Conservation (phyloP, 1,140 invertebrate species). For the Antheraea pernyi region DNA sequence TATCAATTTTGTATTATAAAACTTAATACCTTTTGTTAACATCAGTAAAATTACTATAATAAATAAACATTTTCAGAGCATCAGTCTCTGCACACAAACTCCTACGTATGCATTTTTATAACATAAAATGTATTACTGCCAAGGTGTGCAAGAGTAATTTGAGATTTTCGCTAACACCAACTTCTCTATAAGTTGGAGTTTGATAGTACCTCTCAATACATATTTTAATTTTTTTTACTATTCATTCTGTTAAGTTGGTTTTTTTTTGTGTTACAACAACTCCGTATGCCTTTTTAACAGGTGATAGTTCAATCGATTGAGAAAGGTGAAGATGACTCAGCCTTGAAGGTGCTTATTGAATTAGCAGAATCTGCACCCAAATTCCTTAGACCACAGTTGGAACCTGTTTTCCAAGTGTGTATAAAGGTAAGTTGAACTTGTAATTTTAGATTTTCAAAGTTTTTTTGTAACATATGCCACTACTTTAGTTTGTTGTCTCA, state of each 20-base stretch:
- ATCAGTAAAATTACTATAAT: no score
- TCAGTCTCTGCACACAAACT: slow-evolving; percentile 44
- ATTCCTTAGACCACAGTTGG: slow-evolving; percentile 92
- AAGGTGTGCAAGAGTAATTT: slow-evolving; percentile 42
- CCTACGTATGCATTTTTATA: slow-evolving; percentile 20
- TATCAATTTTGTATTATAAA: no score
- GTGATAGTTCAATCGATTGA: slow-evolving; percentile 89
- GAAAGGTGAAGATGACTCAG: slow-evolving; percentile 92
- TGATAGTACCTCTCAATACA: slow-evolving; percentile 68
- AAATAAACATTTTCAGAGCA: not conserved
- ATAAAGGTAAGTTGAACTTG: slow-evolving; percentile 84
- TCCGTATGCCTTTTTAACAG: slow-evolving; percentile 55
- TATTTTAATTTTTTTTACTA: not conserved
- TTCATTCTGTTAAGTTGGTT: not conserved
- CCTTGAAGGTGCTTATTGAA: slow-evolving; percentile 96
- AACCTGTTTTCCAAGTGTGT: slow-evolving; percentile 93
- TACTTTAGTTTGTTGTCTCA: no score
- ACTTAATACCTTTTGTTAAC: no score
- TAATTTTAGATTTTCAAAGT: not conserved
- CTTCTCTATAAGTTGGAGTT: slow-evolving; percentile 51
- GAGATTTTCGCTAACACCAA: slow-evolving; percentile 58
- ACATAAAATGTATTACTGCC: slow-evolving; percentile 42
- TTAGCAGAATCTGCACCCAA: slow-evolving; percentile 96
- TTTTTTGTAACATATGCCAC: not conserved
- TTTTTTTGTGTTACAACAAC: not conserved